These are phyloP conservation scores for Zeugodacus cucurbitae DNA, from an alignment of 1,140 invertebrate genomes.

Conservation along the genomic window DNA sequence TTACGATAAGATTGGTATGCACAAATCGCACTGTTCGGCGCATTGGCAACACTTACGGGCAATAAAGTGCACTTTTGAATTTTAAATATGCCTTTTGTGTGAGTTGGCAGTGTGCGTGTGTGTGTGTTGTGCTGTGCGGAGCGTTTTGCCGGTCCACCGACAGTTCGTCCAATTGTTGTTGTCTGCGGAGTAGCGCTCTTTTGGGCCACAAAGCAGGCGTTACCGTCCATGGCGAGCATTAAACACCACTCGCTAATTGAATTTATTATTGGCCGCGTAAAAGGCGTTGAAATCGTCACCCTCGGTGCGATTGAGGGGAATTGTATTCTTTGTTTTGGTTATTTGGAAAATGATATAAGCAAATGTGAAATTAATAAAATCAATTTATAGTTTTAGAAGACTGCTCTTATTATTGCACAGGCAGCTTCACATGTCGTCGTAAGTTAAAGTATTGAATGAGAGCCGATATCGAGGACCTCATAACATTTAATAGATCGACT, in stretches of 20 bases:
- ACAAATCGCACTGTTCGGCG: conserved; percentile 30
- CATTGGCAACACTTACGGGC: conserved; percentile 41
- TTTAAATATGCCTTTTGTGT: conserved; percentile 41
- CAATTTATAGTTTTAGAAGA: too few relatives aligned
- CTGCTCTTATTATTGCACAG: too few relatives aligned
- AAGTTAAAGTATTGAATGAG: too few relatives aligned
- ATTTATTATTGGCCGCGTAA: conserved; percentile 25
- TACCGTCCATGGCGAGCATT: not conserved
- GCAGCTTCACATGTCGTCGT: too few relatives aligned
- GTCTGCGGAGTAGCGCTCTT: not conserved
- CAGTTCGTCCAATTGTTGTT: not conserved
- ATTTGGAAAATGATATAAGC: too few relatives aligned
- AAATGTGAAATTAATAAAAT: too few relatives aligned
- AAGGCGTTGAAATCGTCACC: not conserved
- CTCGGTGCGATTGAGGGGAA: not conserved
- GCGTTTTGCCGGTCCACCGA: not conserved
- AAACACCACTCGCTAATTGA: not conserved
- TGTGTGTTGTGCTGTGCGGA: not conserved
- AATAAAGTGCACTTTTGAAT: conserved; percentile 42
- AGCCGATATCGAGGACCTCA: too few relatives aligned
- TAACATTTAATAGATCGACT: too few relatives aligned
- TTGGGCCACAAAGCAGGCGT: not conserved
- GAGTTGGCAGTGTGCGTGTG: not conserved
- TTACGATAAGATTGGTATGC: conserved; percentile 32
- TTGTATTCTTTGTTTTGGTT: too few relatives aligned